Base-by-base conservation (phyloP, 1,140 invertebrate genomes). In the Chironomus striatipennis region DNA sequence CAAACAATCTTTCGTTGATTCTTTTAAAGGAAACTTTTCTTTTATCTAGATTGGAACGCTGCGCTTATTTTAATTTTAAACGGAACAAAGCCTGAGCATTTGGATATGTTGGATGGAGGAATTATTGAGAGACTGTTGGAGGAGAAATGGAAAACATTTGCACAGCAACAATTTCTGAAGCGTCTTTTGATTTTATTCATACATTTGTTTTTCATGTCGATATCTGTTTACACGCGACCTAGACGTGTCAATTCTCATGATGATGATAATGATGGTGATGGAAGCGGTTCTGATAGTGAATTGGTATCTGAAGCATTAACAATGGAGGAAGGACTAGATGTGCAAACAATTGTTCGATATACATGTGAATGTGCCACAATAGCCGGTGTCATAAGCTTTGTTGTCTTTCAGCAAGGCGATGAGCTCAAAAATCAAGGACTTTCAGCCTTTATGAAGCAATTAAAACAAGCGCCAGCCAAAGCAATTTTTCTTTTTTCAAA, bases 91-190 rank as follows among this genome's bases (percentile, higher is more conserved):
- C 93, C 97, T 79, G 97, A 97, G 78, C 98, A 99, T 88, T 88
- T 99, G 81, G 95, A 98, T 80, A 99, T 99, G 97, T 85, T 99
- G 76, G 96, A 98, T 79, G 96, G 96, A 73, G 97, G 97, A 47
- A 98, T 99, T 73, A 98, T 99, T 81, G 94, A 98, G 82, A 89
- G 96, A 79, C 84, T 99, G 73, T 86, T 99, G 15, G 96, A 98
- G 84, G 97, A 99, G 85, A 99, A 99, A 84, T 99, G 98, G 98
- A 98, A 98, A 83, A 97, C 96, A 3, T 99, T 98, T 87, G 98
- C 96, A 72, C 83, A 95, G 92, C 89, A 89, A 77, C 95, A 97
- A 84, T 98, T 99, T 81, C 84, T 98, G 72, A 94, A 97, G 83
- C 88, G 96, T 42, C 86, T 99, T 18, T 86, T 93, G 18, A 92